These are phyloP conservation scores for Gasterosteus aculeatus DNA, from an alignment of 2,113 vertebrate genomes.

Conservation along the genomic window DNA sequence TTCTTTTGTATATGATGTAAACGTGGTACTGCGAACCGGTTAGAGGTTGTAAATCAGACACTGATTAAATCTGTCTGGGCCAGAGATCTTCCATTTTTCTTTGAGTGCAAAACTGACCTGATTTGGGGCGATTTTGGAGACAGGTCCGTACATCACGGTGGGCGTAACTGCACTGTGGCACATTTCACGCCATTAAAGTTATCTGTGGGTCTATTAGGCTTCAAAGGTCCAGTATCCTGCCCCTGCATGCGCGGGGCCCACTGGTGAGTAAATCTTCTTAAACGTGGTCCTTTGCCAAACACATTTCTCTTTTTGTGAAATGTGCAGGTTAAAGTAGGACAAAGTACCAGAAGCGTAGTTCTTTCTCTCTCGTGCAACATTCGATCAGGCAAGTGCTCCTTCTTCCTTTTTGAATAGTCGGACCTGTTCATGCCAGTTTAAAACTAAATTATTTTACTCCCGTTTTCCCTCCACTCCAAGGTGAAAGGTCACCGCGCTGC, in stretches of 20 bases:
- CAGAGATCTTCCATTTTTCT: constrained; percentile 62
- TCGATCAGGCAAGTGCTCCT: constrained; percentile 63
- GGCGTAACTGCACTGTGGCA: constrained; percentile 40
- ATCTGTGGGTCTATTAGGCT: constrained; percentile 35
- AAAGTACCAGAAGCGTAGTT: constrained; percentile 21
- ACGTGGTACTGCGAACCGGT: constrained; percentile 36
- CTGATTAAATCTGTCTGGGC: constrained; percentile 66
- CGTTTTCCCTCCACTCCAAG: constrained; percentile 22
- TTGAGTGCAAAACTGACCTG: constrained; percentile 66
- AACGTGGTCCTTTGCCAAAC: neutral
- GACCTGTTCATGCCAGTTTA: constrained; percentile 65
- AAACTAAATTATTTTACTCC: constrained; percentile 52
- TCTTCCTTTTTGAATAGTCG: constrained; percentile 58
- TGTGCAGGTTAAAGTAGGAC: constrained; percentile 38
- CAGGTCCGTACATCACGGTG: constrained; percentile 56
- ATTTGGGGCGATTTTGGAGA: constrained; percentile 65
- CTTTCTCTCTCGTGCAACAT: constrained; percentile 35
- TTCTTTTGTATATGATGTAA: constrained; percentile 45
- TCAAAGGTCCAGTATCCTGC: constrained; percentile 19
- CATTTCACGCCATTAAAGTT: constrained; percentile 54
- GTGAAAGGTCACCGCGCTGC: constrained; percentile 45
- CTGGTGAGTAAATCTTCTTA: neutral
- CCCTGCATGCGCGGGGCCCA: too few species aligned
- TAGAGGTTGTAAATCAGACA: constrained; percentile 64
- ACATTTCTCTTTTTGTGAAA: constrained; percentile 25